A percentile compares a stretch with the other conserved stretches of the same genome.
Evolutionary conservation across 2,113 vertebrate genomes (phyloP).

Genomic region (Dasypus novemcinctus): DNA sequence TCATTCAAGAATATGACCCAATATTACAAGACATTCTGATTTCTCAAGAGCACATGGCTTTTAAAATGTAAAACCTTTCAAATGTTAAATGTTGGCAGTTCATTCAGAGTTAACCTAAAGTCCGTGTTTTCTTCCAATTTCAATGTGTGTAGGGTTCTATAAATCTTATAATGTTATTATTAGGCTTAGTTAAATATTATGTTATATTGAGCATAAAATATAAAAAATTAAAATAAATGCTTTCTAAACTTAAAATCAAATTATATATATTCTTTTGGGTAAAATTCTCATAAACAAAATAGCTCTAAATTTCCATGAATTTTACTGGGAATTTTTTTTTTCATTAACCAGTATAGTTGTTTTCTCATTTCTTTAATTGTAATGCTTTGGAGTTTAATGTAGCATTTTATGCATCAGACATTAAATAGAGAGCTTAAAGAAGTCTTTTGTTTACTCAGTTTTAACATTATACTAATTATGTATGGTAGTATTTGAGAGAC

Average conservation of each 20-base stretch:
- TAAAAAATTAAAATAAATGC: slow-evolving; percentile 52
- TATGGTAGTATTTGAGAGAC: not conserved
- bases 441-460: slow-evolving; percentile 23
- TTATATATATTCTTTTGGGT: slow-evolving; percentile 36
- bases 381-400: slow-evolving; percentile 40
- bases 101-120: not conserved
- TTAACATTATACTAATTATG: slow-evolving; percentile 31
- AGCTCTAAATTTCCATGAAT: not conserved
- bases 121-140: slow-evolving; percentile 39
- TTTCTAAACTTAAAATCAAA: slow-evolving; percentile 20
- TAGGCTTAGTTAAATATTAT: slow-evolving; percentile 13
- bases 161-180: not conserved
- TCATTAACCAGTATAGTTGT: not conserved
- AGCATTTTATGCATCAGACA: not conserved
- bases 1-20: not conserved
- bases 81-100: not conserved
- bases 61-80: not conserved
- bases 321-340: slow-evolving; percentile 11
- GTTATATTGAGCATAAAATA: slow-evolving; percentile 24
- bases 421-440: not conserved
- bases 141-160: not conserved
- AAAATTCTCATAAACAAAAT: slow-evolving; percentile 41
- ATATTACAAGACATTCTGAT: not conserved
- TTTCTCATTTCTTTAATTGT: not conserved
- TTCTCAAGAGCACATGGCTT: slow-evolving; percentile 25